Percentiles rank a stretch among this genome's conserved stretches.
Conservation (phyloP, 2,797 vertebrate species). For the Zenarchopterus dispar region DNA sequence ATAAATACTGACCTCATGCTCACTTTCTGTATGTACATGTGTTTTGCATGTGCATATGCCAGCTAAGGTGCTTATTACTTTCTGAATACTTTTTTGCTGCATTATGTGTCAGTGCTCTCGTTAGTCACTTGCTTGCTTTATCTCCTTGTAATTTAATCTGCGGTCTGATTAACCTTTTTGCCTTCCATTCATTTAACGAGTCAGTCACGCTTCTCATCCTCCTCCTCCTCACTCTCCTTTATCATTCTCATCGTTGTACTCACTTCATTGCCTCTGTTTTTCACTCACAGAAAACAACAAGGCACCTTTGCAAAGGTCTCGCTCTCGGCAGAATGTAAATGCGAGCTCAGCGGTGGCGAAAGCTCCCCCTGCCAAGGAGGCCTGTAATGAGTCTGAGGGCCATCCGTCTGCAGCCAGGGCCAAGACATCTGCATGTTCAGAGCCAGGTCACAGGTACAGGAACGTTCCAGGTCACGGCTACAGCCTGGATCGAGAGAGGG, state of each 20-base stretch:
- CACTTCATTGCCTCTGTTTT: constrained; percentile 62
- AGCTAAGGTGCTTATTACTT: constrained; percentile 19
- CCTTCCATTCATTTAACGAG: constrained; percentile 45
- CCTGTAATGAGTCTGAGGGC: constrained; percentile 84
- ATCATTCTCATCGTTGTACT: constrained; percentile 37
- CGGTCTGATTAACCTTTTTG: constrained; percentile 50
- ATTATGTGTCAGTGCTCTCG: constrained; percentile 17
- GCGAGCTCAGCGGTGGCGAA: constrained; percentile 68
- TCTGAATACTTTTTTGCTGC: constrained; percentile 28
- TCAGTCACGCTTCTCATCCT: constrained; percentile 28
- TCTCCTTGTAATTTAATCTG: constrained; percentile 50
- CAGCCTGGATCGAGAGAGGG: constrained; percentile 57
- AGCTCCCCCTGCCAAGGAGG: constrained; percentile 86
- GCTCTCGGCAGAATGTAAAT: constrained; percentile 87
- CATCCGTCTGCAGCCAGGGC: constrained; percentile 75
- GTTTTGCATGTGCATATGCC: constrained; percentile 21
- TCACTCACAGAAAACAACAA: constrained; percentile 90
- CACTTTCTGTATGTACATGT: constrained; percentile 22
- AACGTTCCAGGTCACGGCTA: constrained; percentile 37
- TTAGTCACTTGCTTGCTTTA: constrained; percentile 13
- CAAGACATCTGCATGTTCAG: constrained; percentile 69
- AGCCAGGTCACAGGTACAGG: constrained; percentile 55
- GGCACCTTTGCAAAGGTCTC: constrained; percentile 87
- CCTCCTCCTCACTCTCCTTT: constrained; percentile 14
- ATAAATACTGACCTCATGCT: constrained; percentile 12